These are phyloP conservation scores for Saccopteryx bilineata DNA, from an alignment of 2,113 vertebrate species.

Conservation along the genomic window DNA sequence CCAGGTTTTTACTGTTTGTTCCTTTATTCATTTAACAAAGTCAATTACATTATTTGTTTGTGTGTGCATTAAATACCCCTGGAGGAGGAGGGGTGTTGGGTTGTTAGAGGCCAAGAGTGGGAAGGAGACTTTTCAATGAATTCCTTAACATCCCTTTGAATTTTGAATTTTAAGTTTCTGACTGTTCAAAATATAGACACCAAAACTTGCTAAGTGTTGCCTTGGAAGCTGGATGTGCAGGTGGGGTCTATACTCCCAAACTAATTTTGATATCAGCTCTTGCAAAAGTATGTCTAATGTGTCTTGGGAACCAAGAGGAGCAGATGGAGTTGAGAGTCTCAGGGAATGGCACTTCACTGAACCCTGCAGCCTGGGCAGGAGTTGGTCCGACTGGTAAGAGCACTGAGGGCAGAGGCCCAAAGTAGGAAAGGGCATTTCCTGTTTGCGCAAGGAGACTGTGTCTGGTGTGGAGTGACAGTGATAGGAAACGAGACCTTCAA, in stretches of 20 bases:
- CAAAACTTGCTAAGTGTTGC: background rate
- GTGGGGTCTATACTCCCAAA: background rate
- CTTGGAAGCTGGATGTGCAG: background rate
- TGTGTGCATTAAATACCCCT: background rate
- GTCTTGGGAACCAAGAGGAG: background rate
- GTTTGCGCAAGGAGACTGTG: background rate
- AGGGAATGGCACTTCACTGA: slow-evolving; percentile 40
- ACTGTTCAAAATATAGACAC: slow-evolving; percentile 17
- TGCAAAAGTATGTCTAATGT: background rate
- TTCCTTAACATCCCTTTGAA: background rate
- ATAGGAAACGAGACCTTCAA: slow-evolving; percentile 11
- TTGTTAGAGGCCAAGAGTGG: background rate
- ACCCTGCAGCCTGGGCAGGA: background rate
- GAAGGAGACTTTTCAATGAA: slow-evolving; percentile 47
- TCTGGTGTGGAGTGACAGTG: background rate
- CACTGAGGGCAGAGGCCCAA: background rate
- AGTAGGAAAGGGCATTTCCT: background rate
- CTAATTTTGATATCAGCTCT: background rate
- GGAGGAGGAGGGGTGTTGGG: background rate
- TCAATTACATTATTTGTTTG: slow-evolving; percentile 58
- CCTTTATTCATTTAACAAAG: slow-evolving; percentile 52
- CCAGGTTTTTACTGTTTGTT: slow-evolving; percentile 12
- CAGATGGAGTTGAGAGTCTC: background rate
- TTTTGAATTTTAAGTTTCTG: background rate
- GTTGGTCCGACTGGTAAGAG: background rate